Percentiles rank a stretch among this genome's conserved stretches.
These are phyloP conservation scores for Incurvaria masculella DNA, from an alignment of 2,888 invertebrate species.

Conservation along the genomic window DNA sequence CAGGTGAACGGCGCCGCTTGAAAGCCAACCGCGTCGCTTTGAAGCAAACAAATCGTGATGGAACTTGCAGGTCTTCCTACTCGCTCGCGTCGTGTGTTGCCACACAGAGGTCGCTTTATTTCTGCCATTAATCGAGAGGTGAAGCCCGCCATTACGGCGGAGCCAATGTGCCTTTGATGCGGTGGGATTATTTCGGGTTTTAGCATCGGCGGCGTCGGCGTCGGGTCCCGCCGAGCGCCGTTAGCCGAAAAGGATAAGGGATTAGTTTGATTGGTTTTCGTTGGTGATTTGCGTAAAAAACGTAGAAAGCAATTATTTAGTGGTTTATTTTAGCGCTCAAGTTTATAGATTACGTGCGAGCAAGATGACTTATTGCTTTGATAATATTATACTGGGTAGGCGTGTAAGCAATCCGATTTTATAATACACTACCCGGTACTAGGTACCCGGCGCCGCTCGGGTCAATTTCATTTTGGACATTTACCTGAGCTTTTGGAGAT, in stretches of 20 bases:
- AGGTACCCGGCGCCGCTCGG: too few species aligned
- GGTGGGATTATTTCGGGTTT: background rate
- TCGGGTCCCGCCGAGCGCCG: background rate
- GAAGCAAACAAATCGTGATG: background rate
- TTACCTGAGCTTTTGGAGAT: too few species aligned
- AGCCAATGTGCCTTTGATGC: background rate
- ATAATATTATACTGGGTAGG: too few species aligned
- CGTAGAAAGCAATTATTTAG: too few species aligned
- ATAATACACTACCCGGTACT: too few species aligned
- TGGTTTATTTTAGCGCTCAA: too few species aligned
- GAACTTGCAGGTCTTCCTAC: background rate
- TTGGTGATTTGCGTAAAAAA: background rate
- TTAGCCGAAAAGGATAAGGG: background rate
- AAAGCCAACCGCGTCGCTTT: background rate
- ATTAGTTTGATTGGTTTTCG: background rate
- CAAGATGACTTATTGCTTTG: too few species aligned
- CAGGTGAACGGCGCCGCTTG: too few species aligned
- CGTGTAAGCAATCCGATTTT: too few species aligned
- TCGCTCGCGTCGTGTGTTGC: background rate
- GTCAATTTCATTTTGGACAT: too few species aligned
- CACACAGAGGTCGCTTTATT: background rate
- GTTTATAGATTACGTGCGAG: too few species aligned
- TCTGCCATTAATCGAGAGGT: background rate
- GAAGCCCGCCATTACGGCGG: background rate
- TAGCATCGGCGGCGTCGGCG: background rate